Percentiles rank a stretch among this genome's conserved stretches.
Conservation (phyloP, 2,797 vertebrate genomes). For the Crenuchus spilurus region DNA sequence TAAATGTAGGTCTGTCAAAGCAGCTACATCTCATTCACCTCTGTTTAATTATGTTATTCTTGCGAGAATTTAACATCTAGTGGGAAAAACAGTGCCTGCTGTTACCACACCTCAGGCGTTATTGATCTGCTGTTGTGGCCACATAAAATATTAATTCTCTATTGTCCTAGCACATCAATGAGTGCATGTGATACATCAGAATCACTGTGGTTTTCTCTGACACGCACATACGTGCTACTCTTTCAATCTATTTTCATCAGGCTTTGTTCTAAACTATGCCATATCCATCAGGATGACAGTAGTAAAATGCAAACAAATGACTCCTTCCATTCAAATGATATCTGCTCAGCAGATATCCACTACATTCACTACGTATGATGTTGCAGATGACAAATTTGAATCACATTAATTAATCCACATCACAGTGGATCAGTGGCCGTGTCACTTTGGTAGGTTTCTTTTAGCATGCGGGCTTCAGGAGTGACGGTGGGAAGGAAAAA, state of each 20-base stretch:
- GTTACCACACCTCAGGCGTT: constrained; percentile 40
- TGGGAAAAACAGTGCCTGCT: not conserved
- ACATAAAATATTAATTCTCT: constrained; percentile 67
- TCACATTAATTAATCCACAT: constrained; percentile 60
- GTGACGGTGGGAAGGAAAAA: constrained; percentile 52
- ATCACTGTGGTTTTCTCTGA: constrained; percentile 25
- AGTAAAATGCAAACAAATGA: not conserved
- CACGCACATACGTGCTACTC: not conserved
- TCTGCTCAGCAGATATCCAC: not conserved
- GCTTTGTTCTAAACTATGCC: not conserved
- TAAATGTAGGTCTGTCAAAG: not conserved
- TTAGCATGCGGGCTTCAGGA: not conserved
- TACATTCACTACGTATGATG: constrained; percentile 60
- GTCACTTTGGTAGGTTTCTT: not conserved
- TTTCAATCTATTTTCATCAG: not conserved
- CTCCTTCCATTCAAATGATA: not conserved
- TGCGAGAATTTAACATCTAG: not conserved
- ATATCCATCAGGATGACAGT: not conserved
- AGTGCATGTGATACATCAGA: constrained; percentile 49
- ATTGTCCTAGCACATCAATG: constrained; percentile 59
- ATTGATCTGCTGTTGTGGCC: constrained; percentile 63
- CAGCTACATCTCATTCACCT: not conserved
- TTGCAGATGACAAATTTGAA: constrained; percentile 63
- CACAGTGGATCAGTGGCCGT: constrained; percentile 37
- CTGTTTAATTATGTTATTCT: constrained; percentile 15